Percentiles rank a stretch among this genome's conserved stretches.
phyloP scores from a whole-genome alignment of 2,113 vertebrate species.

The Electrona antarctica region DNA sequence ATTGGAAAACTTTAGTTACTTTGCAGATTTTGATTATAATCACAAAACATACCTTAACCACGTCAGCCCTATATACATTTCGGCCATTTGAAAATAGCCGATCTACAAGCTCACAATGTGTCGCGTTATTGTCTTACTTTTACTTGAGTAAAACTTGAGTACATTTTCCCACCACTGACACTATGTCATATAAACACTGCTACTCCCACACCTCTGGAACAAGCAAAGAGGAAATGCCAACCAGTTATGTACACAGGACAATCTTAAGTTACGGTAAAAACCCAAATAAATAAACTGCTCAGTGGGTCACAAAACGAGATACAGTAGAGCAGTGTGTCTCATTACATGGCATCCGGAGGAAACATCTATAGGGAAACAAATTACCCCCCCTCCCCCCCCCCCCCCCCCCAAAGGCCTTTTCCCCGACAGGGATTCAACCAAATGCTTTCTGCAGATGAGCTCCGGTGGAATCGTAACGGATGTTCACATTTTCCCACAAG shows the following conservation, averaged over 20 bases:
- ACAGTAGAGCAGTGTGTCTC: background rate
- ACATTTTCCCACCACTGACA: background rate
- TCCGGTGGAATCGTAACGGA: background rate
- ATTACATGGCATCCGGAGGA: background rate
- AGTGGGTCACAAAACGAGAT: background rate
- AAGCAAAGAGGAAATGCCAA: background rate
- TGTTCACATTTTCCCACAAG: constrained; percentile 16
- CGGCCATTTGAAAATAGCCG: too few relatives aligned
- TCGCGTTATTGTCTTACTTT: too few relatives aligned
- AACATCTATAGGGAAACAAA: background rate
- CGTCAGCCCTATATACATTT: too few relatives aligned
- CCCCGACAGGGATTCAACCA: background rate
- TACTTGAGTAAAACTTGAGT: too few relatives aligned
- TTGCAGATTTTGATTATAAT: too few relatives aligned
- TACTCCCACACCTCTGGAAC: constrained; percentile 6
- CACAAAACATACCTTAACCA: too few relatives aligned
- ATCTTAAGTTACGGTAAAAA: background rate
- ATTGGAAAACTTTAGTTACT: too few relatives aligned
- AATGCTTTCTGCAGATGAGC: background rate
- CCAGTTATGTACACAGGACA: background rate
- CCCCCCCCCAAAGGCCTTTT: background rate
- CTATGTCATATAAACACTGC: constrained; percentile 15
- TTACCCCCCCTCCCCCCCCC: too few relatives aligned
- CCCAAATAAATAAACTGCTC: background rate
- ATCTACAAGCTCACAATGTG: too few relatives aligned